Evolutionary conservation across 1,140 invertebrate genomes (phyloP), one percentile per base, ranked within the genome.

Genomic region (Drosophila arizonae): DNA sequence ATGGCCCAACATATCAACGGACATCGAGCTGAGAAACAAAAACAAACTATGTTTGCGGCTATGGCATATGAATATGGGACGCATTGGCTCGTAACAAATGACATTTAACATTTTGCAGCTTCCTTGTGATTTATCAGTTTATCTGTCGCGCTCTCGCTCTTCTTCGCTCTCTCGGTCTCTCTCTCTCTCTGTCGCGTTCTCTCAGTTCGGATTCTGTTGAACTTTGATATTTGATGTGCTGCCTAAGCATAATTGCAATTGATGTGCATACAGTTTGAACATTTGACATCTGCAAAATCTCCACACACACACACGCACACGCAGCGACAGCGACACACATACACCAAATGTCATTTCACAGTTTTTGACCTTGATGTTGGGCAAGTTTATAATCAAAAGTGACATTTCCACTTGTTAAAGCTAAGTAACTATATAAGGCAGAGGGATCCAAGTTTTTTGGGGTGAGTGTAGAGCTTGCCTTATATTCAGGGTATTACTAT

Each of bases 71-170:
- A 17, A 45, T 46, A 4, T 2, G 21, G 24, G 28, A 54, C 51
- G 56, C 56, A 46, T 60, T 46, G 39, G 41, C 26, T 45, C 21
- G 56, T 30, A 45, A 45, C 41, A 58, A 60, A 46, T 60, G 41
- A 46, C 56, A 46, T 60, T 58, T 58, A 46, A n/a, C 56, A 60
- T 46, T 60, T 60, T 13, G 56, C 56, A 46, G 43, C 56, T 45
- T 46, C 24, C 43, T 60, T 41, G 3, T 41, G 36, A 39, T 36
- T 36, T 39, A 13, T 45, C 43, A 43, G 28, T 30, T 30, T 30
- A 30, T 5, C 9, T 36, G 9, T 13, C 36, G 13, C 33, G 6
- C 33, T 36, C 33, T 36, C 33, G 6, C 36, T 39, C 36, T 39
- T 1, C 17, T 17, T 17, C 17, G 17, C 36, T 4, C 11, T 11